phyloP scores from a whole-genome alignment of 1,140 invertebrate genomes.

The Drosophila teissieri region DNA sequence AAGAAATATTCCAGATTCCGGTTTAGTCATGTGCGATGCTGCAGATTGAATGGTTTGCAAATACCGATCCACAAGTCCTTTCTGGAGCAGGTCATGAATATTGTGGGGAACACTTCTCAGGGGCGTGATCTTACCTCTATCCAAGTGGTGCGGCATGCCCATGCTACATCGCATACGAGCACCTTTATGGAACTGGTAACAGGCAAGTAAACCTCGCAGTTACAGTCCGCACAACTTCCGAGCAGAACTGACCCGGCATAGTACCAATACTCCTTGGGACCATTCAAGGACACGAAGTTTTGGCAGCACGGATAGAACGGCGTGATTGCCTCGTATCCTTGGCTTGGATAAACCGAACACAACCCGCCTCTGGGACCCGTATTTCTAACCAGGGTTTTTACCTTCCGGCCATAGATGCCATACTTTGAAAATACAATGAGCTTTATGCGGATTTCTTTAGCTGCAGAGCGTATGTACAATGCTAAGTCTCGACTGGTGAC shows the following conservation, averaged over 20 bases:
- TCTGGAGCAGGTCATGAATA: not conserved
- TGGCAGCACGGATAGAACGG: conserved; percentile 39
- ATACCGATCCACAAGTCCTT: not conserved
- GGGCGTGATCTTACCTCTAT: conserved; percentile 25
- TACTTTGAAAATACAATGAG: not conserved
- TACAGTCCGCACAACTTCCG: conserved; percentile 17
- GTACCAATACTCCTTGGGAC: conserved; percentile 40
- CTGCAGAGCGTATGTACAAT: not conserved
- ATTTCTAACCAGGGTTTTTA: not conserved
- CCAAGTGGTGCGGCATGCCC: conserved; percentile 3
- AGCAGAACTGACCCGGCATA: conserved; percentile 34
- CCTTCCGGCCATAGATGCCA: not conserved
- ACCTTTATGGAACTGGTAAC: conserved; percentile 13
- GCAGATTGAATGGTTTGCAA: conserved; percentile 13
- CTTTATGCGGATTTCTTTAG: not conserved
- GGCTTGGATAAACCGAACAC: conserved; percentile 20
- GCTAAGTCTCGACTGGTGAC: not conserved
- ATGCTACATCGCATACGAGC: conserved; percentile 33
- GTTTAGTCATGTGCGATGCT: not conserved
- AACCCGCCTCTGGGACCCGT: not conserved
- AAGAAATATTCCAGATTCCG: not conserved
- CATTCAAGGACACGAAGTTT: not conserved
- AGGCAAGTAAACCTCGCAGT: conserved; percentile 27
- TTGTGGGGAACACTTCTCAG: conserved; percentile 2
- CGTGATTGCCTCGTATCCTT: conserved; percentile 31